Evolutionary conservation across 2,797 vertebrate species (phyloP).

Genomic region (Syndactyla subalaris): DNA sequence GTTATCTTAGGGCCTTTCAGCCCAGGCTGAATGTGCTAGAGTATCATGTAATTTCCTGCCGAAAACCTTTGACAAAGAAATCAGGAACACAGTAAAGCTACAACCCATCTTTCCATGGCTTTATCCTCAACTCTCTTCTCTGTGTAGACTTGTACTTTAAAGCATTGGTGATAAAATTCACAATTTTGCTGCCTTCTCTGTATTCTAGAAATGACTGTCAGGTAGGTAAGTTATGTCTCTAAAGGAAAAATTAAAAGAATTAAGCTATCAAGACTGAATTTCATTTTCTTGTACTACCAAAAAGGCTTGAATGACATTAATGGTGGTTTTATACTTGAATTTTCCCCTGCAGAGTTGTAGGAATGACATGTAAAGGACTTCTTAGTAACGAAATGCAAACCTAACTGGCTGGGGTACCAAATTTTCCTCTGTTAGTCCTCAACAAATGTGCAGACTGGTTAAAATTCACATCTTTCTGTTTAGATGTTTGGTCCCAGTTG

Average conservation of each 20-base stretch:
- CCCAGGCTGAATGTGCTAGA: background rate
- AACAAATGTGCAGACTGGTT: background rate
- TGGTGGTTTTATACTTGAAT: background rate
- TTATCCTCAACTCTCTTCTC: background rate
- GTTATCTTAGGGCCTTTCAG: background rate
- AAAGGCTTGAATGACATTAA: background rate
- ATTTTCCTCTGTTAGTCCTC: background rate
- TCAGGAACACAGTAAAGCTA: background rate
- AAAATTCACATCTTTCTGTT: slow-evolving; percentile 9
- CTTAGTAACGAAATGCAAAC: background rate
- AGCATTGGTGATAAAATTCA: background rate
- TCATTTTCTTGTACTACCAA: slow-evolving; percentile 11
- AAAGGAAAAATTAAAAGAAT: background rate
- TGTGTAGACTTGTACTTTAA: background rate
- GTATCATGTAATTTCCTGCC: background rate
- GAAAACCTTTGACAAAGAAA: background rate
- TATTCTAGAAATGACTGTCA: background rate
- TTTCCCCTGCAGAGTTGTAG: background rate
- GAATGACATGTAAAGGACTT: background rate
- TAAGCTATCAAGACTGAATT: slow-evolving; percentile 14
- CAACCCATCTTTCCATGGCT: background rate
- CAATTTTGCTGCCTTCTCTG: background rate
- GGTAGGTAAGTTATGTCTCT: background rate
- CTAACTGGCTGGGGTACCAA: background rate
- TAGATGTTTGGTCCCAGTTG: background rate